These are phyloP conservation scores for Ramazzottius varieornatus DNA, from an alignment of 2,888 invertebrate species.

Conservation along the genomic window DNA sequence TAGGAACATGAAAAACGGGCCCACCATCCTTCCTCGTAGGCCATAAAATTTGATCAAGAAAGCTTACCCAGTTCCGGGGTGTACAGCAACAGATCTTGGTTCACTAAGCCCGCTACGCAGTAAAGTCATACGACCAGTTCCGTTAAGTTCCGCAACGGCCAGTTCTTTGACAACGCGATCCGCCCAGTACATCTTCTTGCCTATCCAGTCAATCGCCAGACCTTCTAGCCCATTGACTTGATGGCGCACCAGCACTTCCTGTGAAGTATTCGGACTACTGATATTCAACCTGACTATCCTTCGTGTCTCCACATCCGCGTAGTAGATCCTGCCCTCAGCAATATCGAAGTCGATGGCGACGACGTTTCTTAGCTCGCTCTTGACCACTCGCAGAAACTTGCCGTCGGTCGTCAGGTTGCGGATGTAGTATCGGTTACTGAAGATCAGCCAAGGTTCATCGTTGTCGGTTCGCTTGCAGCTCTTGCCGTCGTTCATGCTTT, in stretches of 20 bases:
- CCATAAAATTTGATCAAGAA: slow-evolving; percentile 3
- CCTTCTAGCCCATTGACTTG: slow-evolving; percentile 92
- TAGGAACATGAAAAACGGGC: too few species aligned
- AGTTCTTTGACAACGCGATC: slow-evolving; percentile 80
- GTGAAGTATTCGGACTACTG: slow-evolving; percentile 12
- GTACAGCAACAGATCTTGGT: slow-evolving; percentile 74
- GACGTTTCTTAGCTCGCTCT: slow-evolving; percentile 81
- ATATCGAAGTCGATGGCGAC: slow-evolving; percentile 84
- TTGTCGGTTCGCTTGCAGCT: slow-evolving; percentile 67
- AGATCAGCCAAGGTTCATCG: slow-evolving; percentile 53
- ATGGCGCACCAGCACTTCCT: slow-evolving; percentile 57
- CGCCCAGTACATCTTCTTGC: slow-evolving; percentile 74
- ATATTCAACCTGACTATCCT: slow-evolving; percentile 15
- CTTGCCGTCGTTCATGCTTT: slow-evolving; percentile 50
- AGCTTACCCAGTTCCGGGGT: slow-evolving; percentile 74
- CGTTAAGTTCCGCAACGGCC: slow-evolving; percentile 77
- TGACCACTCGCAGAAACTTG: slow-evolving; percentile 48
- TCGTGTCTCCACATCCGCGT: slow-evolving; percentile 49
- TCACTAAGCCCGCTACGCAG: slow-evolving; percentile 53
- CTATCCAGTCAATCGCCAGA: slow-evolving; percentile 50
- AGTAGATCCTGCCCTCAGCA: slow-evolving; percentile 56
- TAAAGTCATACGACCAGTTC: slow-evolving; percentile 62
- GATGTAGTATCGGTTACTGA: slow-evolving; percentile 90
- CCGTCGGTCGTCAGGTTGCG: slow-evolving; percentile 81
- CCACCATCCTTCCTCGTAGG: background rate